Percentiles rank a stretch among this genome's conserved stretches.
Evolutionary conservation across 2,797 vertebrate species (phyloP).

Genomic region (Enteromius viviparus): DNA sequence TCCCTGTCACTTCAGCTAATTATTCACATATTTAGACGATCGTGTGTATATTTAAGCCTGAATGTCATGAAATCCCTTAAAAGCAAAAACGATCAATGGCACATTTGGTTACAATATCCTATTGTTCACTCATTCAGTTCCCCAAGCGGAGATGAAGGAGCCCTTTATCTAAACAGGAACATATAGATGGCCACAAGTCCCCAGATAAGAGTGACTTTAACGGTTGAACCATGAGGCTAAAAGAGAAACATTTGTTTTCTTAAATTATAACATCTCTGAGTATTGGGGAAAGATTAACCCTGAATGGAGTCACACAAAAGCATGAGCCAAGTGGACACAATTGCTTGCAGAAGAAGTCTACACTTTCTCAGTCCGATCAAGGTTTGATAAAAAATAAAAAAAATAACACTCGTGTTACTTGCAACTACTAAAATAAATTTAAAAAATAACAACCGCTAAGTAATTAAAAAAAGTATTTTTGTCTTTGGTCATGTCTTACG

Average conservation of each 20-base stretch:
- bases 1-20: neutral
- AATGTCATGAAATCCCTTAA: neutral
- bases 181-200: conserved; percentile 51
- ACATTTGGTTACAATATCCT: conserved; percentile 49
- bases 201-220: conserved; percentile 48
- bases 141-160: conserved; percentile 50
- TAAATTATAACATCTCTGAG: conserved; percentile 65
- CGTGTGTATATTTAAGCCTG: neutral
- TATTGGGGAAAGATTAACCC: conserved; percentile 16
- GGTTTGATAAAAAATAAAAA: neutral
- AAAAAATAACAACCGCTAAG: neutral
- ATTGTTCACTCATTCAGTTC: conserved; percentile 54
- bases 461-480: neutral
- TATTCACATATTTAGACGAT: neutral
- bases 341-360: neutral
- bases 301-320: neutral
- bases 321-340: conserved; percentile 15
- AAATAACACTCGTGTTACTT: neutral
- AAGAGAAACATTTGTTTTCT: conserved; percentile 69
- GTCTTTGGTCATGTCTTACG: neutral
- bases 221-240: conserved; percentile 45
- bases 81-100: conserved; percentile 36
- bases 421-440: neutral
- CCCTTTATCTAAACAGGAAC: conserved; percentile 54
- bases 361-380: neutral